Base-by-base conservation (phyloP, 2,113 vertebrate genomes). In the Hylia prasina region DNA sequence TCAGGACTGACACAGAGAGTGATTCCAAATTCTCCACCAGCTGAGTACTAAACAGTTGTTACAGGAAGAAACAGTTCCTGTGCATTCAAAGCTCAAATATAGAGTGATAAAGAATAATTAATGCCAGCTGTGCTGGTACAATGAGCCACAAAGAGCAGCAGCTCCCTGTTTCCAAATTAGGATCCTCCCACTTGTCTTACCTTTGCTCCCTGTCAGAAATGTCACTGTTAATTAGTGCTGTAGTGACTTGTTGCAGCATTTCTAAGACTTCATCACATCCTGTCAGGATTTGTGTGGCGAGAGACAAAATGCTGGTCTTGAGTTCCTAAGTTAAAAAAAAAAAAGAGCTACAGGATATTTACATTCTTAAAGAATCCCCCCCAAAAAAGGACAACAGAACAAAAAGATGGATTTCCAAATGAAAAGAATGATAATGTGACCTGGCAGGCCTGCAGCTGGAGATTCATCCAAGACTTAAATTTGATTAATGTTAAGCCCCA, bases 181-280 rank as follows among this genome's bases (percentile, higher is more conserved):
- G 40, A 61, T 13, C 33, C 27, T 63, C 45, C 19, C 8, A 33
- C 31, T 40, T 31, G 28, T 35, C 97, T 97, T 92, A 99, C 99
- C 99, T 99, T 94, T 98, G 98, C 76, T 99, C 99, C 84, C 98
- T 98, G 88, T 99, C 99, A 30, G 97, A 69, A 91, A 99, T 97
- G 95, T 99, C 99, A 82, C 99, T 99, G 97, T 99, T 99, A 82
- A 99, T 99, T 77, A 99, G 98, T 66, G 99, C 98, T 33, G 98
- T 99, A 68, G 99, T 99, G 94, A 99, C 99, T 96, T 99, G 99
- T 93, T 99, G 99, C 68, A 99, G 98, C 94, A 99, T 99, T 98
- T 99, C 99, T 93, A 99, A 97, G 45, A 99, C 99, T 98, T 99
- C 99, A 96, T 99, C 99, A 89, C 99, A 99, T 89, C 99, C 99